These are phyloP conservation scores for Leptothorax acervorum DNA, from an alignment of 2,888 invertebrate species.

Conservation along the genomic window DNA sequence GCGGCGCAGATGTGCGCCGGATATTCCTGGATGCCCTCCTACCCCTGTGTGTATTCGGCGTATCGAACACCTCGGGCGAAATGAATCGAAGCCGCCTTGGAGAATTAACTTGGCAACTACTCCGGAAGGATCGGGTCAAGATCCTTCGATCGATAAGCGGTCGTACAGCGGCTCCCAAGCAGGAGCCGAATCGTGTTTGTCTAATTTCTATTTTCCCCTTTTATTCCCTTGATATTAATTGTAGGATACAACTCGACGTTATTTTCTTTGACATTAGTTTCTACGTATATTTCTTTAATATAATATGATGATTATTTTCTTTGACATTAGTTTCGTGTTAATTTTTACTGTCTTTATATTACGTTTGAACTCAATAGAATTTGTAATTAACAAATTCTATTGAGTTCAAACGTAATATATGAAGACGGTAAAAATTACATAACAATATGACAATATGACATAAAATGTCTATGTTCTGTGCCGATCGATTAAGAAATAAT, in stretches of 20 bases:
- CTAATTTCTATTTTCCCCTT: neutral
- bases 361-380: neutral
- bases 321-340: neutral
- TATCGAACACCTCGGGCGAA: neutral
- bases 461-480: too few species aligned
- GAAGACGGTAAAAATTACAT: too few species aligned
- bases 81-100: neutral
- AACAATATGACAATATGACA: too few species aligned
- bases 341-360: neutral
- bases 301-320: neutral
- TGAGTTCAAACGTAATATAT: too few species aligned
- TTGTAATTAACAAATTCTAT: neutral
- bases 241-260: neutral
- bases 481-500: too few species aligned
- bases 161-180: neutral
- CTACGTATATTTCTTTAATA: neutral
- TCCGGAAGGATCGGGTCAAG: neutral
- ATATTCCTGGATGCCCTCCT: conserved; percentile 10
- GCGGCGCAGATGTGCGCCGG: conserved; percentile 1
- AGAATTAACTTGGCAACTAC: neutral
- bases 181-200: neutral
- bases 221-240: neutral
- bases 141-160: neutral
- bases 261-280: neutral
- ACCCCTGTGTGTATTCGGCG: neutral